These are phyloP conservation scores for Phymatocera aterrima DNA, from an alignment of 2,888 invertebrate species.

Conservation along the genomic window DNA sequence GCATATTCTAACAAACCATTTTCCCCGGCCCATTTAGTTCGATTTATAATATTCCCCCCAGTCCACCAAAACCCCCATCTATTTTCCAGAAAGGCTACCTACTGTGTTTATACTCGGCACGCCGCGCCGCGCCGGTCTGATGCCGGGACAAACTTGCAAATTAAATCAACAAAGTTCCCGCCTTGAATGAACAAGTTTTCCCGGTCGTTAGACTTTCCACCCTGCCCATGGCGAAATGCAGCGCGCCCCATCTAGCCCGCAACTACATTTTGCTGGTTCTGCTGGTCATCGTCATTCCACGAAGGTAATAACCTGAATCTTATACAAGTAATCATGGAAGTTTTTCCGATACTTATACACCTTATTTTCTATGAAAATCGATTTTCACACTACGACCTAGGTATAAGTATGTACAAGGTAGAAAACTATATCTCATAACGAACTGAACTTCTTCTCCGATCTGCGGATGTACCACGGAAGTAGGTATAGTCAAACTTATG, in stretches of 20 bases:
- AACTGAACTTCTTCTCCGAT: not conserved
- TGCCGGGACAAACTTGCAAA: conserved; percentile 31
- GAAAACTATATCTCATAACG: not conserved
- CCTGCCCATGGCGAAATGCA: conserved; percentile 5
- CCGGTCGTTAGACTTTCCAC: conserved; percentile 33
- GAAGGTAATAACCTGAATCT: not conserved
- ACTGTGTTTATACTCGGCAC: too few relatives aligned
- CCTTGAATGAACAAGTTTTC: conserved; percentile 42
- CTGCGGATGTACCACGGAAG: not conserved
- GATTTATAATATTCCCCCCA: conserved; percentile 39
- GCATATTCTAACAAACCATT: conserved; percentile 30
- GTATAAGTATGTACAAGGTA: not conserved
- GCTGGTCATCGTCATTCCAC: not conserved
- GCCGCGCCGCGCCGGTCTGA: not conserved
- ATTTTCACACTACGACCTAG: not conserved
- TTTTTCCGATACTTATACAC: conserved; percentile 2
- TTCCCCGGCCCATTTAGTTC: conserved; percentile 31
- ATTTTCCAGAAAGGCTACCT: conserved; percentile 29
- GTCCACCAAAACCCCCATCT: not conserved
- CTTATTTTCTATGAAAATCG: not conserved
- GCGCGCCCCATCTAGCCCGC: not conserved
- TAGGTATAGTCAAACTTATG: not conserved
- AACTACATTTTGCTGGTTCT: conserved; percentile 24
- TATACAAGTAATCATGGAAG: conserved; percentile 22
- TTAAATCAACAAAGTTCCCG: conserved; percentile 42